Evolutionary conservation across 2,888 invertebrate species (phyloP).

Genomic region (Diplolepis rosae): DNA sequence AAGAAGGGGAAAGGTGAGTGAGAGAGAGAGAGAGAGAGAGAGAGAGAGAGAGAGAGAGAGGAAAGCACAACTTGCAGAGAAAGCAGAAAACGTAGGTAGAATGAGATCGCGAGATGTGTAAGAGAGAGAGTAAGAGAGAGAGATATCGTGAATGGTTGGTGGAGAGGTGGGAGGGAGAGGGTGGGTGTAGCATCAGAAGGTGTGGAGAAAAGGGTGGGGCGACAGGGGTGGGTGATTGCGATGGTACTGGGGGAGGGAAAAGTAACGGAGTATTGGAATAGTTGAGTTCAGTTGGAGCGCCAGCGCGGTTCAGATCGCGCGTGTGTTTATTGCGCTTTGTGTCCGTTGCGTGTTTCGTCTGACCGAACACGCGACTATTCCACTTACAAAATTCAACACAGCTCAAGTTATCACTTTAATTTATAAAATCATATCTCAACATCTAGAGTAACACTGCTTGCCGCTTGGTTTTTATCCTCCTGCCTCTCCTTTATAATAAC

Average conservation of each 20-base stretch:
- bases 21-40: slow-evolving; percentile 21
- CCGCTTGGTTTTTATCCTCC: neutral
- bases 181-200: slow-evolving; percentile 43
- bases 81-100: no score
- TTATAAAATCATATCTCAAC: neutral
- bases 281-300: slow-evolving; percentile 68
- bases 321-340: slow-evolving; percentile 48
- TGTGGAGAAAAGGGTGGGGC: slow-evolving; percentile 45
- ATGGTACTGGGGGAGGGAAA: no score
- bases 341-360: slow-evolving; percentile 7
- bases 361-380: neutral
- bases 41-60: slow-evolving; percentile 8
- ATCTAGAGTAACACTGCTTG: neutral
- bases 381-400: neutral
- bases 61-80: no score
- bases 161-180: slow-evolving; percentile 11
- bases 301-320: slow-evolving; percentile 65
- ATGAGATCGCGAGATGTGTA: no score
- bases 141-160: no score
- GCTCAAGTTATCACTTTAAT: neutral
- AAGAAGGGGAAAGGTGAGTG: neutral
- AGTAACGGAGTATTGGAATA: slow-evolving; percentile 65
- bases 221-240: slow-evolving; percentile 37
- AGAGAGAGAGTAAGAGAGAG: slow-evolving; percentile 38
- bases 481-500: neutral